Conservation (phyloP, 2,888 invertebrate genomes). For the Latrodectus elegans region DNA sequence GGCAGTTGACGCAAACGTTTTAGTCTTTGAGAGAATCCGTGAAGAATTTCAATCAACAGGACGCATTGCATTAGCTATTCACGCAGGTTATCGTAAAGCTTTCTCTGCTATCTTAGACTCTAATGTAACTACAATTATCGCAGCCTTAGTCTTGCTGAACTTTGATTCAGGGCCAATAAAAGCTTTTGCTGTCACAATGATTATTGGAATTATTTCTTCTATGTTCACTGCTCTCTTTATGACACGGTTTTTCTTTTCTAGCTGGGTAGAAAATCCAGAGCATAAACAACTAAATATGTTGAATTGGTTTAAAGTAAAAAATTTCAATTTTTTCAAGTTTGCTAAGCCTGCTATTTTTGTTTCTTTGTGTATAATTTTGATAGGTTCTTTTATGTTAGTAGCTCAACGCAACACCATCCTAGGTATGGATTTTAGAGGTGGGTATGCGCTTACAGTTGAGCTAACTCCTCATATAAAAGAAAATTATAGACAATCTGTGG, state of each 20-base stretch:
- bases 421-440: no score
- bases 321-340: no score
- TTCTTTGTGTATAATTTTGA: no score
- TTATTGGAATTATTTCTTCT: background rate
- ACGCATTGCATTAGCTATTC: background rate
- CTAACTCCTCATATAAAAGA: no score
- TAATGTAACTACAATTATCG: background rate
- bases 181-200: background rate
- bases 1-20: conserved; percentile 10
- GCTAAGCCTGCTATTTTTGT: no score
- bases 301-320: no score
- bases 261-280: no score
- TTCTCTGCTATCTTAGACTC: background rate
- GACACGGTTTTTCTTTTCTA: background rate
- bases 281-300: no score
- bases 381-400: no score
- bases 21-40: background rate
- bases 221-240: background rate
- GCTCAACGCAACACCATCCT: no score
- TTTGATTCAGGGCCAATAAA: background rate
- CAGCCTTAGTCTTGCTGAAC: background rate
- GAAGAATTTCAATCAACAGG: background rate
- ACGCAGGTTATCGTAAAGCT: background rate
- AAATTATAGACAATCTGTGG: no score
- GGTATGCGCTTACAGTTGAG: no score